Percentiles rank a stretch among this genome's conserved stretches.
These are phyloP conservation scores for Diaperis boleti DNA, from an alignment of 2,888 invertebrate genomes.

Conservation along the genomic window DNA sequence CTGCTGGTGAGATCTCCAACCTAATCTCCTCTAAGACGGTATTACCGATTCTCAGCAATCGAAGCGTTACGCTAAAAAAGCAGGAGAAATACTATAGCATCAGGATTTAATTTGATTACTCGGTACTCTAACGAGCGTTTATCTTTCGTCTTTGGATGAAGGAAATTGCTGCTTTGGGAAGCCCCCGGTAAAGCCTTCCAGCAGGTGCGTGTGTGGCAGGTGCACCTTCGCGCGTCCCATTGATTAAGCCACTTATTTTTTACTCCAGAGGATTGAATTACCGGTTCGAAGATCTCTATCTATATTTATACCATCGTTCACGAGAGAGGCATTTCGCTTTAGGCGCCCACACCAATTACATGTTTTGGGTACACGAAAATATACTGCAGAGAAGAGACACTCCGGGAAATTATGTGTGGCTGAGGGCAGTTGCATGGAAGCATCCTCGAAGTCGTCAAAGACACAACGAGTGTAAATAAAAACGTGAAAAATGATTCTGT, in stretches of 20 bases:
- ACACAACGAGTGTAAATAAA: neutral
- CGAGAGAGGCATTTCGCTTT: conserved; percentile 7
- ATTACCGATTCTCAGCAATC: too few species aligned
- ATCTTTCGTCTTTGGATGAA: conserved; percentile 39
- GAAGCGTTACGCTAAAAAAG: too few species aligned
- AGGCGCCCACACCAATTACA: conserved; percentile 31
- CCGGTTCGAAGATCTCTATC: conserved; percentile 31
- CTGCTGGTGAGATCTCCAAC: too few species aligned
- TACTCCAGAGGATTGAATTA: conserved; percentile 31
- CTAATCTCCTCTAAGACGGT: too few species aligned
- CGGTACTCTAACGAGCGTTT: conserved; percentile 28
- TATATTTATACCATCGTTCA: conserved; percentile 34
- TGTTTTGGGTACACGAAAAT: conserved; percentile 27
- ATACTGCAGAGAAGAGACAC: conserved; percentile 1
- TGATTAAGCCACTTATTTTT: conserved; percentile 50
- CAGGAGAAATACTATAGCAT: too few species aligned
- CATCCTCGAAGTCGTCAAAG: too few species aligned
- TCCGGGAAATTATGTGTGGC: conserved; percentile 21
- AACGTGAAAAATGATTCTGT: neutral
- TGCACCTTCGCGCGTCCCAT: conserved; percentile 44
- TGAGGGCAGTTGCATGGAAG: conserved; percentile 1
- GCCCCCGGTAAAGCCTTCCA: conserved; percentile 19
- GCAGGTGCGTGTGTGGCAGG: conserved; percentile 47
- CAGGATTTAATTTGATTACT: conserved; percentile 42
- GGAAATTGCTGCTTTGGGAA: conserved; percentile 17